Percentiles rank a stretch among this genome's conserved stretches.
phyloP scores from a whole-genome alignment of 1,140 invertebrate species.

The Grapholita molesta region DNA sequence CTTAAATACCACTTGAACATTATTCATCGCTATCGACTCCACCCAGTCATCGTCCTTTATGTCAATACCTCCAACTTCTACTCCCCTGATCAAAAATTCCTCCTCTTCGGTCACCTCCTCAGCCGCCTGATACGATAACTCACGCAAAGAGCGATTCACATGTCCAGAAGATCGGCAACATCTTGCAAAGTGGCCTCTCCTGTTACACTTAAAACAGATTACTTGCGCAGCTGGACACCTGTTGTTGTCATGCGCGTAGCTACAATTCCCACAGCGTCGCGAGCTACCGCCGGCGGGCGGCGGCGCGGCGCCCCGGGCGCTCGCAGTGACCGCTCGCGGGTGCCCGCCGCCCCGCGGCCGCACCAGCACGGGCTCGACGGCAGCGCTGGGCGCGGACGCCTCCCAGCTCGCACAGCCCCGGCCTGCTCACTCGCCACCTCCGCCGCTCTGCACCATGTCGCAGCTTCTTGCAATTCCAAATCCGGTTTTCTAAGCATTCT shows the following conservation, averaged over 20 bases:
- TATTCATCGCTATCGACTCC: neutral
- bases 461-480: neutral
- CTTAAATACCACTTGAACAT: neutral
- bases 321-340: neutral
- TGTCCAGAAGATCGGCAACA: neutral
- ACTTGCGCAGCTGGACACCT: neutral
- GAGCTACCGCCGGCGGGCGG: neutral
- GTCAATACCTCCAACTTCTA: neutral
- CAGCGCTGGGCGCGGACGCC: neutral
- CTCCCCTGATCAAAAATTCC: neutral
- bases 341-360: neutral
- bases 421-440: conserved; percentile 19
- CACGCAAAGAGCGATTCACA: neutral
- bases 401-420: neutral
- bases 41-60: neutral
- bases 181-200: neutral
- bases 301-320: neutral
- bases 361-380: neutral
- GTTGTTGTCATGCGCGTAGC: neutral
- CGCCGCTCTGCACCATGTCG: conserved; percentile 15
- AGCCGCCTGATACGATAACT: neutral
- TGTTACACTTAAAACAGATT: neutral
- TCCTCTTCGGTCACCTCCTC: neutral
- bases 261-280: neutral
- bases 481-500: neutral